Evolutionary conservation across 2,113 vertebrate species (phyloP).

Genomic region (Struthidea cinerea): DNA sequence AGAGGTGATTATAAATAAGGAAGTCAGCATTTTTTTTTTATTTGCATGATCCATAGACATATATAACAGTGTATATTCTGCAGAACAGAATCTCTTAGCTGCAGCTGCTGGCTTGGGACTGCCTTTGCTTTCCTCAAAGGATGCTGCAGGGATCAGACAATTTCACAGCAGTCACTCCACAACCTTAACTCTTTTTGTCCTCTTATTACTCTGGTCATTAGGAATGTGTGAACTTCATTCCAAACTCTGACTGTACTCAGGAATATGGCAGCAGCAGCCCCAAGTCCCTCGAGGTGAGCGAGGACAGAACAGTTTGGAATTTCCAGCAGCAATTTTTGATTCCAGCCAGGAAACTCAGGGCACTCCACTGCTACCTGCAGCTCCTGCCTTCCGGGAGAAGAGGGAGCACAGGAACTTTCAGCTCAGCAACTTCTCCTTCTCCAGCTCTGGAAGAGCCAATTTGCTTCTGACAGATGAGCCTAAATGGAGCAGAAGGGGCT

Average conservation of each 20-base stretch:
- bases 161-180: neutral
- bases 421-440: neutral
- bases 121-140: neutral
- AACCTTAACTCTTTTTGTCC: neutral
- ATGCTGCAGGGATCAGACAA: neutral
- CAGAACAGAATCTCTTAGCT: neutral
- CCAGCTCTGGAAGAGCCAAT: neutral
- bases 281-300: rapidly evolving
- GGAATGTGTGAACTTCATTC: neutral
- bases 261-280: neutral
- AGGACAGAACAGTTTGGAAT: neutral
- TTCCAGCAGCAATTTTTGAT: neutral
- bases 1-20: neutral
- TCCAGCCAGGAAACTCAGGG: neutral
- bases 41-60: neutral
- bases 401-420: neutral
- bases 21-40: neutral
- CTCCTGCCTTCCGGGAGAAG: neutral
- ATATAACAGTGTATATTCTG: neutral
- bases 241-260: neutral
- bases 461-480: neutral
- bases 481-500: neutral
- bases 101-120: neutral
- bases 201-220: neutral
- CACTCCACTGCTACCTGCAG: neutral